Conservation (phyloP, 1,140 invertebrate genomes). For the Drosophila ambigua region DNA sequence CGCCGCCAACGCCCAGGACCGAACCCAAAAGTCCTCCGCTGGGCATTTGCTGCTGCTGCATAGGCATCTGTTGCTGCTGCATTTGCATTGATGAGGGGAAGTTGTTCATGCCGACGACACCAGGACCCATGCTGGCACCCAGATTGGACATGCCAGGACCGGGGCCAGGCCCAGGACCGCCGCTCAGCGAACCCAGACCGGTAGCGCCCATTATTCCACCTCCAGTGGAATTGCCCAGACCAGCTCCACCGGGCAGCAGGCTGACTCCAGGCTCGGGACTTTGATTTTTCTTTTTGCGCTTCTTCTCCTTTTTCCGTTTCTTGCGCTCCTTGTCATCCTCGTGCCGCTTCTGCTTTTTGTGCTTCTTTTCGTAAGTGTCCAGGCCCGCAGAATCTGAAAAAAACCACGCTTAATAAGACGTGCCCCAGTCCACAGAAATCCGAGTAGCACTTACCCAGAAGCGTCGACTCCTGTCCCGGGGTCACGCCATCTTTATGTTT, state of each 20-base stretch:
- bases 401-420: conserved; percentile 20
- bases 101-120: conserved; percentile 57
- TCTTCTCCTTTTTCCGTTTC: conserved; percentile 98
- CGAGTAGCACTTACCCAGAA: conserved; percentile 83
- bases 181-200: conserved; percentile 41
- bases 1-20: conserved; percentile 61
- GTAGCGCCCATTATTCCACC: conserved; percentile 63
- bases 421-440: neutral
- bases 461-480: conserved; percentile 87
- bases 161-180: conserved; percentile 28
- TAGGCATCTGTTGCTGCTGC: conserved; percentile 58
- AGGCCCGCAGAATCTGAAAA: conserved; percentile 86
- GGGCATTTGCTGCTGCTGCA: conserved; percentile 69
- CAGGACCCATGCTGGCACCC: conserved; percentile 32
- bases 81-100: conserved; percentile 67
- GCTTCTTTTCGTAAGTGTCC: conserved; percentile 96
- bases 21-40: conserved; percentile 66
- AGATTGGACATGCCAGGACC: conserved; percentile 56
- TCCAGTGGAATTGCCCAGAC: conserved; percentile 37
- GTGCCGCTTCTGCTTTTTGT: conserved; percentile 97
- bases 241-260: conserved; percentile 48
- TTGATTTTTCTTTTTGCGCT: conserved; percentile 96
- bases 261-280: conserved; percentile 91
- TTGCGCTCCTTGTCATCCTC: conserved; percentile 97
- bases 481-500: conserved; percentile 94